Conservation (phyloP, 1,140 invertebrate genomes). For the Cataglyphis hispanica region DNA sequence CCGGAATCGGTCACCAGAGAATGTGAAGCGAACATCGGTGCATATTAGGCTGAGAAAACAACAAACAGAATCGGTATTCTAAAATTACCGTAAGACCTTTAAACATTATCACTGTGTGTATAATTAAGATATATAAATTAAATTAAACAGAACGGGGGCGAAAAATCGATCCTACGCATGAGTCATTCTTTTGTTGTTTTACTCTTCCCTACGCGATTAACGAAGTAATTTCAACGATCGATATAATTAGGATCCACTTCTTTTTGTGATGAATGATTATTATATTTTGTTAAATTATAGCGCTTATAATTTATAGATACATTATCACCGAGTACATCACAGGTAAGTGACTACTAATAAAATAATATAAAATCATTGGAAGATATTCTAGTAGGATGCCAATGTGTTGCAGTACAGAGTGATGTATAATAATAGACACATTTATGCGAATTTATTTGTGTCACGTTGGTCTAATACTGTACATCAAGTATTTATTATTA, state of each 20-base stretch:
- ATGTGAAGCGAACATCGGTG: neutral
- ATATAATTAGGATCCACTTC: neutral
- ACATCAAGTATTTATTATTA: slow-evolving; percentile 72
- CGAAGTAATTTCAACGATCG: neutral
- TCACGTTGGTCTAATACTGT: slow-evolving; percentile 84
- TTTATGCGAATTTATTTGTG: slow-evolving; percentile 82
- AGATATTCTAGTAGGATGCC: too few relatives aligned
- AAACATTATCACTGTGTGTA: slow-evolving; percentile 34
- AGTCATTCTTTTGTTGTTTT: slow-evolving; percentile 38
- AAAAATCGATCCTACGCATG: slow-evolving; percentile 1
- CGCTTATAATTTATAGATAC: neutral
- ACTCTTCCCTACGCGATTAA: slow-evolving; percentile 17
- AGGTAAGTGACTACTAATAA: slow-evolving; percentile 14
- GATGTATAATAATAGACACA: neutral
- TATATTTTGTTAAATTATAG: neutral
- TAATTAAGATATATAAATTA: slow-evolving; percentile 50
- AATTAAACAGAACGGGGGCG: slow-evolving; percentile 49
- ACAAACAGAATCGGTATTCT: slow-evolving; percentile 59
- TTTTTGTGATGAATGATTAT: neutral
- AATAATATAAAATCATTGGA: neutral
- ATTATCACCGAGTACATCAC: neutral
- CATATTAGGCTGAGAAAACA: slow-evolving; percentile 17
- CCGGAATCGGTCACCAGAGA: neutral
- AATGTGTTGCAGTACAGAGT: neutral
- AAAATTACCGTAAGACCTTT: slow-evolving; percentile 58